These are phyloP conservation scores for Phyllostomus discolor DNA, from an alignment of 2,113 vertebrate genomes.

Conservation along the genomic window DNA sequence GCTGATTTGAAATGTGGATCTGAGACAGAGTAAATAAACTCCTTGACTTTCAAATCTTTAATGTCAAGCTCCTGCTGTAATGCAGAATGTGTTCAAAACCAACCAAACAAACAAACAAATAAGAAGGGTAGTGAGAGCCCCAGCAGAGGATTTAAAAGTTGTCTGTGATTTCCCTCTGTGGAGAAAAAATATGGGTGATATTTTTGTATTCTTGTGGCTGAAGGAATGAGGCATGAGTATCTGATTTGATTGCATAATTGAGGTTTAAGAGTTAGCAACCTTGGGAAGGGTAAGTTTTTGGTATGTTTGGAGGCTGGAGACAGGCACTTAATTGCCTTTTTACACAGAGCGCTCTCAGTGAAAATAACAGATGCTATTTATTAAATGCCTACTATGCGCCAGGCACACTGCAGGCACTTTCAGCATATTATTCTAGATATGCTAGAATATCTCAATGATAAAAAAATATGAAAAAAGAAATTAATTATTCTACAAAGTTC, in stretches of 20 bases:
- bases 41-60: background rate
- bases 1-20: background rate
- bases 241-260: background rate
- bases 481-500: background rate
- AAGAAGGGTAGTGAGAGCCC: background rate
- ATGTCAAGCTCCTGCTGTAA: background rate
- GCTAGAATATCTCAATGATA: background rate
- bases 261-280: background rate
- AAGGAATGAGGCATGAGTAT: background rate
- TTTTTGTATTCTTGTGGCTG: background rate
- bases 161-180: background rate
- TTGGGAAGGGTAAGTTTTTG: rapidly evolving
- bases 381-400: background rate
- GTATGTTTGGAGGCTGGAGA: background rate
- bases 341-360: background rate
- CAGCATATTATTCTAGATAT: background rate
- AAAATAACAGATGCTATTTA: background rate
- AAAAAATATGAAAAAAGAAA: background rate
- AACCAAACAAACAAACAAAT: background rate
- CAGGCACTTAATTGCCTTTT: background rate
- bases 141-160: background rate
- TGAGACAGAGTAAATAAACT: background rate
- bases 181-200: background rate
- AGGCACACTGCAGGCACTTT: background rate
- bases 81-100: background rate